Percentiles rank a stretch among this genome's conserved stretches.
Evolutionary conservation across 2,888 invertebrate species (phyloP).

Genomic region (Lasioglossum malachurum): DNA sequence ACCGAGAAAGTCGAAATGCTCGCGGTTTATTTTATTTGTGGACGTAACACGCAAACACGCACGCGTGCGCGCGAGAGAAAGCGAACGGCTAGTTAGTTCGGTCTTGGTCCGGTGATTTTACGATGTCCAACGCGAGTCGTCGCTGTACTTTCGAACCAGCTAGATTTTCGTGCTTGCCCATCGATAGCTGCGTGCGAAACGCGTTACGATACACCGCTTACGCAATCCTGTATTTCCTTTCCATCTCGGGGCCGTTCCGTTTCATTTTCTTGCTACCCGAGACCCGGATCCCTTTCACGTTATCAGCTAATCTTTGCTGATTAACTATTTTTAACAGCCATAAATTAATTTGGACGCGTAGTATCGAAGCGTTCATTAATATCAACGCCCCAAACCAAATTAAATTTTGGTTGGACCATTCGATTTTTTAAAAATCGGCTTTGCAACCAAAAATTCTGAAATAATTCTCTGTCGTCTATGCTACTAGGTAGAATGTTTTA

Average conservation of each 20-base stretch:
- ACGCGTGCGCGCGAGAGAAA: slow-evolving; percentile 57
- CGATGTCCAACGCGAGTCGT: slow-evolving; percentile 34
- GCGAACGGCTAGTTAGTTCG: slow-evolving; percentile 51
- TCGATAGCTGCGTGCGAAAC: slow-evolving; percentile 33
- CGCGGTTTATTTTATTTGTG: slow-evolving; percentile 63
- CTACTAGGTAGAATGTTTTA: too few relatives aligned
- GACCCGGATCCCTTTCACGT: background rate
- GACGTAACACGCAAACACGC: slow-evolving; percentile 49
- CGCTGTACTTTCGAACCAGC: slow-evolving; percentile 51
- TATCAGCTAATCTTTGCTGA: background rate
- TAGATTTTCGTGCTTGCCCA: slow-evolving; percentile 45
- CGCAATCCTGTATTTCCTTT: slow-evolving; percentile 24
- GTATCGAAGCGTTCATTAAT: too few relatives aligned
- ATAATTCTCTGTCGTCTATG: too few relatives aligned
- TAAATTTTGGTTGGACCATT: too few relatives aligned
- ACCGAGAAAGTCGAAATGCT: slow-evolving; percentile 63
- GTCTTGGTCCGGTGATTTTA: slow-evolving; percentile 64
- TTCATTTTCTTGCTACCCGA: background rate
- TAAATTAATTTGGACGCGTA: too few relatives aligned
- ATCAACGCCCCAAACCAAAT: too few relatives aligned
- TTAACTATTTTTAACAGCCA: too few relatives aligned
- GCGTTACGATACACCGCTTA: slow-evolving; percentile 32
- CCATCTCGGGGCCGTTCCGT: background rate
- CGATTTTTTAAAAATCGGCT: too few relatives aligned
- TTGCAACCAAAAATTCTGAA: too few relatives aligned